Percentiles rank a stretch among this genome's conserved stretches.
These are phyloP conservation scores for Eulemur mongoz DNA, from an alignment of 2,797 vertebrate species.

Conservation along the genomic window DNA sequence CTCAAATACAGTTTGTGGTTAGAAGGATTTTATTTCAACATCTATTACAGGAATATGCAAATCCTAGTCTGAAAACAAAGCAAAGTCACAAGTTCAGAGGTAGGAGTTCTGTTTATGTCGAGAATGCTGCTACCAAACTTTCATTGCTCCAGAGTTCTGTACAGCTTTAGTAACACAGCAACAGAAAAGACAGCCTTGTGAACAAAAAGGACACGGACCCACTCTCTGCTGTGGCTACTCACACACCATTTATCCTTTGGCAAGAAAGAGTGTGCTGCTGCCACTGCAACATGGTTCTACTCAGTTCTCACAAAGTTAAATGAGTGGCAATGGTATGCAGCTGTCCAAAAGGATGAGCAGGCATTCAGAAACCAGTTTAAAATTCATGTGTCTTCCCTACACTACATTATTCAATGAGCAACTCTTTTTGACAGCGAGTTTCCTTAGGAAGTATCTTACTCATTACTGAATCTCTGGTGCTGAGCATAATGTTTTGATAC, in stretches of 20 bases:
- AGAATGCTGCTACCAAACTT: not conserved
- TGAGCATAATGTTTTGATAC: not conserved
- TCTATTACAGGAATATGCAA: slow-evolving; percentile 7
- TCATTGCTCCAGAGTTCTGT: not conserved
- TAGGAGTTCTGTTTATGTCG: slow-evolving; percentile 41
- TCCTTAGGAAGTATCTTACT: not conserved
- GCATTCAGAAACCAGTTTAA: not conserved
- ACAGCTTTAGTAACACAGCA: not conserved
- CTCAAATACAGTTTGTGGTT: not conserved
- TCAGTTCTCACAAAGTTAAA: not conserved
- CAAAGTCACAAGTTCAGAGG: not conserved
- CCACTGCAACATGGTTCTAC: not conserved
- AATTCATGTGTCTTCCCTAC: not conserved
- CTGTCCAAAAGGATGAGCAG: not conserved
- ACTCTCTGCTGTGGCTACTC: not conserved
- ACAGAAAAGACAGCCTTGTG: not conserved
- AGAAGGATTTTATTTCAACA: slow-evolving; percentile 39
- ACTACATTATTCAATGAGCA: not conserved
- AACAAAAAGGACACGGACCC: not conserved
- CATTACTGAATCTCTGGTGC: not conserved
- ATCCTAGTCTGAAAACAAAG: slow-evolving; percentile 27
- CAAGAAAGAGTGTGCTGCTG: not conserved
- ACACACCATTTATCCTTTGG: not conserved
- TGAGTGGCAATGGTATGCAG: not conserved
- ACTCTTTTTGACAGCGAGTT: not conserved